phyloP scores from a whole-genome alignment of 2,113 vertebrate genomes.

The Leptobrachium ailaonicum region DNA sequence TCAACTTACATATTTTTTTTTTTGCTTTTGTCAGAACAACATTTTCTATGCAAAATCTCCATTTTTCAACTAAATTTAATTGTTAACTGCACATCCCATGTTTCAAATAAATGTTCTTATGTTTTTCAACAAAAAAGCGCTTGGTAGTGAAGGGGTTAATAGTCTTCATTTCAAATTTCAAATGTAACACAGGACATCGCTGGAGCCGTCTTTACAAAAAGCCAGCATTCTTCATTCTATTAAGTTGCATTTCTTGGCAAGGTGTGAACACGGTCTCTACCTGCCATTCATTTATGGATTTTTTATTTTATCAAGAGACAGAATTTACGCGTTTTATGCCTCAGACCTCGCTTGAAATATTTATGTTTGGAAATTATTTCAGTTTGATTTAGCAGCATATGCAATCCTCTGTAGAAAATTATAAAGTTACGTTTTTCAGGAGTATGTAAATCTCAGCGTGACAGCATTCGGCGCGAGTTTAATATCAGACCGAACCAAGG shows the following conservation, averaged over 20 bases:
- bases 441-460: slow-evolving; percentile 32
- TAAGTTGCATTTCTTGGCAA: slow-evolving; percentile 22
- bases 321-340: slow-evolving; percentile 36
- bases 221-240: slow-evolving; percentile 14
- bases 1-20: too few relatives aligned
- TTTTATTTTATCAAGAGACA: slow-evolving; percentile 30
- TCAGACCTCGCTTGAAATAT: slow-evolving; percentile 39
- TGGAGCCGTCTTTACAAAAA: slow-evolving; percentile 37
- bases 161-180: neutral
- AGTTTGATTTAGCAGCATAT: slow-evolving; percentile 37
- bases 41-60: too few relatives aligned
- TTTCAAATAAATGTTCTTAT: too few relatives aligned
- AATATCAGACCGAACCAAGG: neutral
- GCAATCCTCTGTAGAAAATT: slow-evolving; percentile 31
- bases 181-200: slow-evolving; percentile 27
- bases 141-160: too few relatives aligned
- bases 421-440: slow-evolving; percentile 23
- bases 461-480: slow-evolving; percentile 14
- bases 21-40: too few relatives aligned
- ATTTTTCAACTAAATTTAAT: too few relatives aligned
- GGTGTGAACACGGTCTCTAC: slow-evolving; percentile 31
- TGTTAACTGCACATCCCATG: too few relatives aligned
- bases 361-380: slow-evolving; percentile 44
- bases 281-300: slow-evolving; percentile 46
- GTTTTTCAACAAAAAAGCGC: too few relatives aligned